Evolutionary conservation across 1,140 invertebrate species (phyloP).

Genomic region (Subanguina moxae): DNA sequence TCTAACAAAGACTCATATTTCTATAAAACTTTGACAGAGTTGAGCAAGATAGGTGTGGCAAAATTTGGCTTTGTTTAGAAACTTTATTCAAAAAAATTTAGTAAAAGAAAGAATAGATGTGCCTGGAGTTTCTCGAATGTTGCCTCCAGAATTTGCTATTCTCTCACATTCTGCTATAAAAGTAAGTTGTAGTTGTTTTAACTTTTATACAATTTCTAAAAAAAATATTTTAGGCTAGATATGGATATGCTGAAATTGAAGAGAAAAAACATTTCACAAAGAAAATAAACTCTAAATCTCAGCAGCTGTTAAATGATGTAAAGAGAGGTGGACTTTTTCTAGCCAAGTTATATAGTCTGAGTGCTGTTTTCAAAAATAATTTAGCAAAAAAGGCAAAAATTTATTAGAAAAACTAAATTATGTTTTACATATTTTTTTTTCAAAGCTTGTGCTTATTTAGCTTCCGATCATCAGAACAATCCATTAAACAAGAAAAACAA

Average conservation of each 20-base stretch:
- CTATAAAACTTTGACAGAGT: slow-evolving; percentile 31
- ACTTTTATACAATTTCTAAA: background rate
- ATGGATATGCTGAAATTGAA: slow-evolving; percentile 21
- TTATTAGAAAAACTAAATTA: no score
- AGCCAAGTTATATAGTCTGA: no score
- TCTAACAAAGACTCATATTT: slow-evolving; percentile 34
- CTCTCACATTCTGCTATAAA: slow-evolving; percentile 30
- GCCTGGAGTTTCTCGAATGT: background rate
- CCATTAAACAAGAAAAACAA: slow-evolving; percentile 23
- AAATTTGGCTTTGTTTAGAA: no score
- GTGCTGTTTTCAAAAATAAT: no score
- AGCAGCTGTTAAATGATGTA: slow-evolving; percentile 36
- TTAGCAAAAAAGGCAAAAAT: no score
- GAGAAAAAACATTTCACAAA: slow-evolving; percentile 35
- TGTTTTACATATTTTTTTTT: no score
- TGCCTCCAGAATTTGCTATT: slow-evolving; percentile 34
- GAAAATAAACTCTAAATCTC: slow-evolving; percentile 31
- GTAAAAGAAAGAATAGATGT: background rate
- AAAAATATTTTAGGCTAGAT: slow-evolving; percentile 8
- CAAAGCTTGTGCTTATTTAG: slow-evolving; percentile 19
- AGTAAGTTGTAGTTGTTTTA: slow-evolving; percentile 1
- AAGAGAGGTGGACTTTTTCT: slow-evolving; percentile 28
- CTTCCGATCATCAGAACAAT: slow-evolving; percentile 28
- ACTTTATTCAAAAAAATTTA: no score
- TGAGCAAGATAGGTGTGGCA: slow-evolving; percentile 23